Base-by-base conservation (phyloP, 2,113 vertebrate genomes). In the Otus sunia region DNA sequence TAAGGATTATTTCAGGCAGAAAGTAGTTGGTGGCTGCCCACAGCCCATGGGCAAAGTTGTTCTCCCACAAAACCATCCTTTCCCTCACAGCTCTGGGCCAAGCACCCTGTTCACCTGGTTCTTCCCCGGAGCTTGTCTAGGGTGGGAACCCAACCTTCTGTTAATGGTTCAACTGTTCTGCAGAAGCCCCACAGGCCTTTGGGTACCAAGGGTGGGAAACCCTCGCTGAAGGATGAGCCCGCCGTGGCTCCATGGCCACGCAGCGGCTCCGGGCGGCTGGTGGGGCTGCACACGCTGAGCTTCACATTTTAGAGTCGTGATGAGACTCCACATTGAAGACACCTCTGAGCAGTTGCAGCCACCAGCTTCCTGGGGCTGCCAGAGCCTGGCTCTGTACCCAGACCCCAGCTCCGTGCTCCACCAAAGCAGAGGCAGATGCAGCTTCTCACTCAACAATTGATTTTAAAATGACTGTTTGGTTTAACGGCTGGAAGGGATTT, bases 231-330 rank as follows among this genome's bases (percentile, higher is more conserved):
- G 29, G 62, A 41, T 0, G 7, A 60, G 8, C 63, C 58, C 9
- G 1, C 47, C 7, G 1, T 1, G 6, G 5, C 27, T 27, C 15
- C 22, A 6, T 3, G 41, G 22, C 69, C 50, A 17, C 19, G 5
- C 8, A 8, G 4, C 2, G 2, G 43, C 47, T 64, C 63, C 30
- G 41, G 43, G 55, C 64, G n/a, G 22, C 8, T 1, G 8, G 11
- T 50, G 58, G 16, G 23, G 12, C 8, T 19, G 37, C 50, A 45
- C 8, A 2, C 7, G 63, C 26, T 25, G 43, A 88, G 27, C 50
- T 64, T 50, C 27, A 11, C 1, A 0, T 6, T 52, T 39, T 39
- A 30, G 52, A 19, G 16, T 20, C 1, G 0, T 10, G 52, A 14
- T 30, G 80, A 56, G 56, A 18, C 49, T 58, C 49, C 5, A 21